phyloP scores from a whole-genome alignment of 1,140 invertebrate species.

The Sesamia nonagrioides region DNA sequence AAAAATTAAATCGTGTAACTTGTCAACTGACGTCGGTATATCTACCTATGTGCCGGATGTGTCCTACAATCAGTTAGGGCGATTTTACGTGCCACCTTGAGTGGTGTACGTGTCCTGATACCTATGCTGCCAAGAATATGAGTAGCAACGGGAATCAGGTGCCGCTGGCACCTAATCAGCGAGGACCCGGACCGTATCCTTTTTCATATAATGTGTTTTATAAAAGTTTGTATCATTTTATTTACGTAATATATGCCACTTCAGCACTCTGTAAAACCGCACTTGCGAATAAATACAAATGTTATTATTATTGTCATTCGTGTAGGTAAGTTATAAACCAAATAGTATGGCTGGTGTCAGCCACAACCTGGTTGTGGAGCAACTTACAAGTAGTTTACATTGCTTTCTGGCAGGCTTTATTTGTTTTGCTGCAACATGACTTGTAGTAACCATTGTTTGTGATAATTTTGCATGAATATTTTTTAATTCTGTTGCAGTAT shows the following conservation, averaged over 20 bases:
- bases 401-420: conserved; percentile 7
- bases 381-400: conserved; percentile 21
- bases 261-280: conserved; percentile 75
- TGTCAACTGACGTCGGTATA: conserved; percentile 84
- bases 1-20: conserved; percentile 81
- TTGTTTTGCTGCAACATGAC: conserved; percentile 42
- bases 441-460: conserved; percentile 23
- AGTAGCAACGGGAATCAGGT: conserved; percentile 86
- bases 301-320: conserved; percentile 56
- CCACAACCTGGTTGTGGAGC: background rate
- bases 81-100: conserved; percentile 86
- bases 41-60: conserved; percentile 85
- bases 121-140: conserved; percentile 86
- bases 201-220: conserved; percentile 69
- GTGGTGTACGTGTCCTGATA: conserved; percentile 86
- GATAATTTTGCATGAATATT: conserved; percentile 8
- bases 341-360: background rate
- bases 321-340: background rate
- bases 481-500: background rate
- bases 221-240: conserved; percentile 71
- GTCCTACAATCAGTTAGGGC: conserved; percentile 86
- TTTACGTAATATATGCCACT: conserved; percentile 85
- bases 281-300: conserved; percentile 72
- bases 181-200: conserved; percentile 85
- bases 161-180: conserved; percentile 83